Evolutionary conservation across 2,113 vertebrate species (phyloP).

Genomic region (Mastomys natalensis): DNA sequence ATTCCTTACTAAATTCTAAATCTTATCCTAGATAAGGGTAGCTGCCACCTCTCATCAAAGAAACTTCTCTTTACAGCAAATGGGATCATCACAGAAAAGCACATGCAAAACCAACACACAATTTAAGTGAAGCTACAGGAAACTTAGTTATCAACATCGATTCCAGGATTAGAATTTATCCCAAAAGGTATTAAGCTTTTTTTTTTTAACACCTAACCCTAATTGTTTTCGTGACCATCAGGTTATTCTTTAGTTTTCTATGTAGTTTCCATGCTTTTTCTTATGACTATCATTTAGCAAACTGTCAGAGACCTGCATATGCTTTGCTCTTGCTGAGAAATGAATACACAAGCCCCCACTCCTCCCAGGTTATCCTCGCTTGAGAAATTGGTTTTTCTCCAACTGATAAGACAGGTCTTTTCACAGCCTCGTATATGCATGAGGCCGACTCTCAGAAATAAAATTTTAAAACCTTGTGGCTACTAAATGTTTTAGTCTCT

Average conservation of each 20-base stretch:
- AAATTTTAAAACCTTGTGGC: slow-evolving; percentile 40
- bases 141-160: slow-evolving; percentile 53
- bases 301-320: not conserved
- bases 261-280: not conserved
- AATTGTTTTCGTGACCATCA: not conserved
- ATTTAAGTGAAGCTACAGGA: not conserved
- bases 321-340: slow-evolving; percentile 53
- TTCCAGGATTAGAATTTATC: slow-evolving; percentile 7
- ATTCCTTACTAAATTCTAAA: not conserved
- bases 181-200: not conserved
- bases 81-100: not conserved
- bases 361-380: slow-evolving; percentile 21
- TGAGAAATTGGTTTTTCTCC: slow-evolving; percentile 65
- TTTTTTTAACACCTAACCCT: not conserved
- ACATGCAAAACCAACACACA: not conserved
- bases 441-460: slow-evolving; percentile 23
- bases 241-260: not conserved
- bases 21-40: not conserved
- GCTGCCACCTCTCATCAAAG: not conserved
- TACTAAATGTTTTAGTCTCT: slow-evolving; percentile 50
- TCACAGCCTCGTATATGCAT: not conserved
- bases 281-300: slow-evolving; percentile 36
- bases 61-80: not conserved
- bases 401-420: slow-evolving; percentile 37
- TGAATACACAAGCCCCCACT: not conserved